Evolutionary conservation across 2,797 vertebrate genomes (phyloP).

Genomic region (Hirundo rustica): DNA sequence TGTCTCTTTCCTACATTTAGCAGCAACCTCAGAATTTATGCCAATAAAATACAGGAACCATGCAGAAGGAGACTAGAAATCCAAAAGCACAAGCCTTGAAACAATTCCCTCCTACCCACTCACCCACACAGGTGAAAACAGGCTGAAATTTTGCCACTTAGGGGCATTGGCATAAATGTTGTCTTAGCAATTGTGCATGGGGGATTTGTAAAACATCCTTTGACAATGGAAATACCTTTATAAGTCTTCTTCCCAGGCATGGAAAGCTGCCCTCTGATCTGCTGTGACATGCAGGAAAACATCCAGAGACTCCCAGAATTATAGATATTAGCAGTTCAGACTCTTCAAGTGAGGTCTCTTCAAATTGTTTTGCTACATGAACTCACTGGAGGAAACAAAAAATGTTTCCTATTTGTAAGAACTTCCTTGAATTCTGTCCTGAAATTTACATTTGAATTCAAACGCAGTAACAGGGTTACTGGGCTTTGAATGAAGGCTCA

Average conservation of each 20-base stretch:
- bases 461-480: neutral
- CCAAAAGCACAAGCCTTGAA: neutral
- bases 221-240: neutral
- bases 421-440: neutral
- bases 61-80: neutral
- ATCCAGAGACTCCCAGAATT: neutral
- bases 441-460: neutral
- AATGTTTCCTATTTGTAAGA: neutral
- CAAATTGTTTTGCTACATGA: neutral
- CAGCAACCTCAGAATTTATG: neutral
- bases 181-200: neutral
- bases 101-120: neutral
- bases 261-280: neutral
- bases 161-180: neutral
- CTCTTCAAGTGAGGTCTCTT: neutral
- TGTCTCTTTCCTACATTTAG: neutral
- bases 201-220: neutral
- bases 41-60: neutral
- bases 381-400: neutral
- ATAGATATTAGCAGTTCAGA: neutral
- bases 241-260: neutral
- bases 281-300: neutral
- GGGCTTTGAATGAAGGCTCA: neutral
- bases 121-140: neutral
- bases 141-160: neutral